These are phyloP conservation scores for Pimpla rufipes DNA, from an alignment of 2,888 invertebrate species.

Conservation along the genomic window DNA sequence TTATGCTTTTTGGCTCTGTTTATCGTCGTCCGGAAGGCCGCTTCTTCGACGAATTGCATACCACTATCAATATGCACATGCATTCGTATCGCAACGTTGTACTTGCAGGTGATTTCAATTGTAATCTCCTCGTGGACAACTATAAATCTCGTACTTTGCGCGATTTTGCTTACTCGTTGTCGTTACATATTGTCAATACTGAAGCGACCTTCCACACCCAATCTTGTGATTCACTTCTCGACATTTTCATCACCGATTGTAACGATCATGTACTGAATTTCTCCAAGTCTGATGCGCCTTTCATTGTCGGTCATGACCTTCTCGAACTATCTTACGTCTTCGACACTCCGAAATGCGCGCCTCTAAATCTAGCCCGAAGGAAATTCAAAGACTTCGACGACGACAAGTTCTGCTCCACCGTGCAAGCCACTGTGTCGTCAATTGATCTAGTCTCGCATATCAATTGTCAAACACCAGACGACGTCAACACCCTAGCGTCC, in stretches of 20 bases:
- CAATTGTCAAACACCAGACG: too few relatives aligned
- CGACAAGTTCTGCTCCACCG: too few relatives aligned
- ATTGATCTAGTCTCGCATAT: too few relatives aligned
- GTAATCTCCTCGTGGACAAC: background rate
- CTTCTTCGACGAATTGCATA: background rate
- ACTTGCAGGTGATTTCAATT: too few relatives aligned
- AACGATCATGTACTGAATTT: background rate
- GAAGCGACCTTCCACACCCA: background rate
- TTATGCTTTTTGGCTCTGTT: background rate
- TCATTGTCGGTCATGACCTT: slow-evolving; percentile 41
- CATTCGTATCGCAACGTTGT: background rate
- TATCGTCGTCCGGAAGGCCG: slow-evolving; percentile 33
- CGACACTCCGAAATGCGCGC: too few relatives aligned
- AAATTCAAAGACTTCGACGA: too few relatives aligned
- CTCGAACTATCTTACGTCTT: too few relatives aligned
- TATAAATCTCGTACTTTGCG: background rate
- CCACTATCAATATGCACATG: background rate
- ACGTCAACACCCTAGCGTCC: too few relatives aligned
- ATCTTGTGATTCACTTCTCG: background rate
- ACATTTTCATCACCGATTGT: slow-evolving; percentile 17
- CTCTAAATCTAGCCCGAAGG: too few relatives aligned
- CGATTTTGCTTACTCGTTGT: background rate
- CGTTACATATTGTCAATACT: background rate
- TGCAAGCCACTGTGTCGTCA: too few relatives aligned
- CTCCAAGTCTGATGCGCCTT: slow-evolving; percentile 31